Evolutionary conservation across 2,797 vertebrate genomes (phyloP).

Genomic region (Hylomyscus alleni): DNA sequence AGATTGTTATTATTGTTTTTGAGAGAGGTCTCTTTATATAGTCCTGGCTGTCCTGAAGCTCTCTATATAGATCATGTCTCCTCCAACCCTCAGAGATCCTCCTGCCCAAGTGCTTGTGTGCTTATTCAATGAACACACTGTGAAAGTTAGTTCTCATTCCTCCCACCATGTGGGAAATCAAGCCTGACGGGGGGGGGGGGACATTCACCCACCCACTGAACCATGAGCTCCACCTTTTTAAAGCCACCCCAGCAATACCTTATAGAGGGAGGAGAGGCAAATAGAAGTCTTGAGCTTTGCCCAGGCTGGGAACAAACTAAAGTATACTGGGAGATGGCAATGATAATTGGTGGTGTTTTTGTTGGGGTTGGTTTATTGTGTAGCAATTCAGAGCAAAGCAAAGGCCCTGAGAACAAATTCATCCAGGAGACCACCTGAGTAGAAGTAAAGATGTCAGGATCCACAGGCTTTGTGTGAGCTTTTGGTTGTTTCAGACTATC

Average conservation of each 20-base stretch:
- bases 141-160: not conserved
- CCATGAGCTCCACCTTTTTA: not conserved
- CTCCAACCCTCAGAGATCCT: not conserved
- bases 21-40: not conserved
- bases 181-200: no score
- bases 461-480: not conserved
- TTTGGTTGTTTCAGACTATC: not conserved
- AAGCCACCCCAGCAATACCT: not conserved
- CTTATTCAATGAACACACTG: not conserved
- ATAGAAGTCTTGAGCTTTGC: not conserved
- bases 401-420: not conserved
- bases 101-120: not conserved
- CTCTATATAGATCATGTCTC: not conserved
- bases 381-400: not conserved
- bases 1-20: not conserved
- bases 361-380: not conserved
- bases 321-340: slow-evolving; percentile 16
- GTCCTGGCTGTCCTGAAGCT: not conserved
- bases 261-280: not conserved
- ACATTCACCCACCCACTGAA: not conserved
- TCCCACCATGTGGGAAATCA: not conserved
- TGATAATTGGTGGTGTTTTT: not conserved
- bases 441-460: not conserved
- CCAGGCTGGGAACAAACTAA: not conserved
- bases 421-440: not conserved